phyloP scores from a whole-genome alignment of 2,113 vertebrate species.

The Lampris megalopsis region DNA sequence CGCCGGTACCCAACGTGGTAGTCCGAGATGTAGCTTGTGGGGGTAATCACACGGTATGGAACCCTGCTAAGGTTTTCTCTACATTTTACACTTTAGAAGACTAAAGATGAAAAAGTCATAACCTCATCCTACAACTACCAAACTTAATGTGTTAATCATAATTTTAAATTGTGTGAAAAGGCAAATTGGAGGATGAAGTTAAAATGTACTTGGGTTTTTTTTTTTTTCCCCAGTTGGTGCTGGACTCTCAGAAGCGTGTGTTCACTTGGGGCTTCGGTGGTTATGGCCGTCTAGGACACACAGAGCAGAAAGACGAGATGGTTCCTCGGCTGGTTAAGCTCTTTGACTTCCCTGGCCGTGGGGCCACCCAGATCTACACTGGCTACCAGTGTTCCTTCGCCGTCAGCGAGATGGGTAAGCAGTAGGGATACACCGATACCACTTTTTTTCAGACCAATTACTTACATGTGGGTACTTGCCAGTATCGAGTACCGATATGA shows the following conservation, averaged over 20 bases:
- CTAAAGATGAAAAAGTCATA: too few species aligned
- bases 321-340: constrained; percentile 94
- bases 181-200: too few species aligned
- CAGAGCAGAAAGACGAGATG: constrained; percentile 97
- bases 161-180: too few species aligned
- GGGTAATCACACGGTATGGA: constrained; percentile 90
- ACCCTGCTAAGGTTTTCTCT: not conserved
- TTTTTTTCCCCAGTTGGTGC: constrained; percentile 83
- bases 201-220: not conserved
- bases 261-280: constrained; percentile 98
- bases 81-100: too few species aligned
- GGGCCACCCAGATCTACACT: constrained; percentile 88
- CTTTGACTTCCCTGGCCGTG: constrained; percentile 94
- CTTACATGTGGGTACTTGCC: too few species aligned
- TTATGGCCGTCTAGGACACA: constrained; percentile 93
- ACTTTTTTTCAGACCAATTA: too few species aligned
- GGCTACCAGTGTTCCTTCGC: constrained; percentile 97
- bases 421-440: too few species aligned
- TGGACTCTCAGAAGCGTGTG: constrained; percentile 95
- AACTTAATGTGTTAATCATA: too few species aligned
- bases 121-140: too few species aligned
- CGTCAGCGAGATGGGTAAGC: constrained; percentile 91
- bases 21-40: constrained; percentile 94
- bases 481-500: too few species aligned
- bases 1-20: constrained; percentile 94